phyloP scores from a whole-genome alignment of 2,888 invertebrate species.

The Lathronympha strigana region DNA sequence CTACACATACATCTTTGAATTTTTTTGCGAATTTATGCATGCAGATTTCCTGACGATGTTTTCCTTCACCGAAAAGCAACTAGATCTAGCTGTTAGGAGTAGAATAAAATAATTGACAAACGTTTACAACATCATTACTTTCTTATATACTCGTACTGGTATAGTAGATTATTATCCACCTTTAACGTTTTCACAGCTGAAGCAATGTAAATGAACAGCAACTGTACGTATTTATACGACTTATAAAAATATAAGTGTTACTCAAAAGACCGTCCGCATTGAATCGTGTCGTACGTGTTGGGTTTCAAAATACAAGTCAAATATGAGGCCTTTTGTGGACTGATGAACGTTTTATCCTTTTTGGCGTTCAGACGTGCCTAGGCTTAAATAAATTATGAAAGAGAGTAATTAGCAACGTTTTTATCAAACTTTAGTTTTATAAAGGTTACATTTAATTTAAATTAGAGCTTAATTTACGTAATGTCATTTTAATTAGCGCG shows the following conservation, averaged over 20 bases:
- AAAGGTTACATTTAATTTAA: background rate
- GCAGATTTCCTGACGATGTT: too few species aligned
- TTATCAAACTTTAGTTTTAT: background rate
- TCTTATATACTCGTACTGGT: too few species aligned
- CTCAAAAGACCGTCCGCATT: background rate
- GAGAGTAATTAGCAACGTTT: background rate
- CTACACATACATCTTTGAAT: too few species aligned
- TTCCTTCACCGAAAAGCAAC: too few species aligned
- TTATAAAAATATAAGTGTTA: background rate
- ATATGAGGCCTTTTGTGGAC: background rate
- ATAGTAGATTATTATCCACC: too few species aligned
- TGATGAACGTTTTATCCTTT: background rate
- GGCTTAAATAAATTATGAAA: background rate
- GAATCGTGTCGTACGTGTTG: constrained; percentile 2
- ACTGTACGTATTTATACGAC: background rate
- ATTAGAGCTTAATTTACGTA: too few species aligned
- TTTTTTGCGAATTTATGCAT: too few species aligned
- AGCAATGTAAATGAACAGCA: background rate
- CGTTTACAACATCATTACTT: too few species aligned
- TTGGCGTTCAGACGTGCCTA: background rate
- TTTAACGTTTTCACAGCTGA: too few species aligned
- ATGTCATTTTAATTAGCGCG: too few species aligned
- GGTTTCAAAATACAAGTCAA: constrained; percentile 7
- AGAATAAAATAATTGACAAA: too few species aligned
- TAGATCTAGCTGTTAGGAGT: too few species aligned